Conservation (phyloP, 1,140 invertebrate species). For the Drosophila baimaii region DNA sequence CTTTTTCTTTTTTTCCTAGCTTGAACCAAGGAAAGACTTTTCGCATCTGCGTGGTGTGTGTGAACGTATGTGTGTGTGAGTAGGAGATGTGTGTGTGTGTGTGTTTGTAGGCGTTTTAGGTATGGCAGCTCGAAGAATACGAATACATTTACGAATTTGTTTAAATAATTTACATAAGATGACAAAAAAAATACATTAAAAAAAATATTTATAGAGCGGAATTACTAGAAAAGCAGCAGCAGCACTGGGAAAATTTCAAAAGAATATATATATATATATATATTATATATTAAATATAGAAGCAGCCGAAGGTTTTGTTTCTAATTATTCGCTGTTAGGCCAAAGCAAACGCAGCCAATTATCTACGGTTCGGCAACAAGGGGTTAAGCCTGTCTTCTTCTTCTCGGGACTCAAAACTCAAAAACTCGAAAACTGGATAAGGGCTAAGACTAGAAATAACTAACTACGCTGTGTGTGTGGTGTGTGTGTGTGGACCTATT, state of each 20-base stretch:
- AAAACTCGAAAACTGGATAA: slow-evolving; percentile 34
- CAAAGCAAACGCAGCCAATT: slow-evolving; percentile 77
- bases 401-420: slow-evolving; percentile 14
- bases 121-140: slow-evolving; percentile 80
- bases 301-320: slow-evolving; percentile 43
- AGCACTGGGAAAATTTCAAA: slow-evolving; percentile 41
- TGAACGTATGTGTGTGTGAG: slow-evolving; percentile 38
- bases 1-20: slow-evolving; percentile 16
- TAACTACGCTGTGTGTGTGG: slow-evolving; percentile 52
- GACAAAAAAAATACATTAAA: slow-evolving; percentile 14
- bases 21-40: slow-evolving; percentile 69
- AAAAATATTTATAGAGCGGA: slow-evolving; percentile 8
- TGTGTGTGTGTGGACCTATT: slow-evolving; percentile 23
- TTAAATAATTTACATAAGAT: slow-evolving; percentile 42
- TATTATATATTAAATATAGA: slow-evolving; percentile 14
- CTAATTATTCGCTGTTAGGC: slow-evolving; percentile 20
- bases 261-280: slow-evolving; percentile 4
- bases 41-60: slow-evolving; percentile 49
- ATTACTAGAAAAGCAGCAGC: slow-evolving; percentile 44
- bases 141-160: slow-evolving; percentile 72
- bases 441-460: slow-evolving; percentile 79
- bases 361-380: slow-evolving; percentile 61
- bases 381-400: slow-evolving; percentile 23
- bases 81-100: slow-evolving; percentile 34
- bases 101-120: slow-evolving; percentile 41